phyloP scores from a whole-genome alignment of 2,888 invertebrate species.

The Scaptomyza reducta region DNA sequence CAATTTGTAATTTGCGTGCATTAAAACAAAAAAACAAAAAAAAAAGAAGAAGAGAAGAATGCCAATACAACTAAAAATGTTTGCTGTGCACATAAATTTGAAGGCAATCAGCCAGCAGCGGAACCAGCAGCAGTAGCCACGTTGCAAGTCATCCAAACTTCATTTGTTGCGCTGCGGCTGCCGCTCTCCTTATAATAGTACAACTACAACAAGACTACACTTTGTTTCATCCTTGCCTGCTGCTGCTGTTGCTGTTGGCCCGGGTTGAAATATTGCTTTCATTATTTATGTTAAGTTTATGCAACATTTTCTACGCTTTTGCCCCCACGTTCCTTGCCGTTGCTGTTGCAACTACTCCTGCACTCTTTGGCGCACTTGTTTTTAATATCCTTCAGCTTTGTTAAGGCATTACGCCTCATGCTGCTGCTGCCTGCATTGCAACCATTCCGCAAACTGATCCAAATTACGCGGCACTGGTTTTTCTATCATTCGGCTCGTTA shows the following conservation, averaged over 20 bases:
- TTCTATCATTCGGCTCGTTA: slow-evolving; percentile 75
- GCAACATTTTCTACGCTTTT: slow-evolving; percentile 65
- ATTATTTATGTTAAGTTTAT: slow-evolving; percentile 76
- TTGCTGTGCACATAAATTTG: slow-evolving; percentile 67
- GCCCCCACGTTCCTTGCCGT: slow-evolving; percentile 21
- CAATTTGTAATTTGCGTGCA: slow-evolving; percentile 34
- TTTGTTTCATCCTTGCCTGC: slow-evolving; percentile 49
- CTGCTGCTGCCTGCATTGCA: slow-evolving; percentile 25
- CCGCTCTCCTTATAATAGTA: slow-evolving; percentile 15
- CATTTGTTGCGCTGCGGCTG: slow-evolving; percentile 74
- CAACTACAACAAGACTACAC: slow-evolving; percentile 19
- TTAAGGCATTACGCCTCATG: slow-evolving; percentile 67
- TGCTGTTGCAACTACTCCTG: slow-evolving; percentile 36
- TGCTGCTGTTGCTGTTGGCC: slow-evolving; percentile 24
- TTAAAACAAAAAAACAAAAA: slow-evolving; percentile 11
- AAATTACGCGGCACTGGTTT: slow-evolving; percentile 63
- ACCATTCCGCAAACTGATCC: slow-evolving; percentile 41
- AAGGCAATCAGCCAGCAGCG: slow-evolving; percentile 70
- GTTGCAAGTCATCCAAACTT: slow-evolving; percentile 80
- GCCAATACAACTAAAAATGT: slow-evolving; percentile 28
- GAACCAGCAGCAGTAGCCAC: slow-evolving; percentile 7
- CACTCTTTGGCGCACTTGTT: slow-evolving; percentile 72
- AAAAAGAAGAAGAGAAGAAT: neutral
- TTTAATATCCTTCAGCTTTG: slow-evolving; percentile 80
- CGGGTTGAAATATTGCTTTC: slow-evolving; percentile 74